These are phyloP conservation scores for Amblyjoppa proteus DNA, from an alignment of 2,888 invertebrate genomes.

Conservation along the genomic window DNA sequence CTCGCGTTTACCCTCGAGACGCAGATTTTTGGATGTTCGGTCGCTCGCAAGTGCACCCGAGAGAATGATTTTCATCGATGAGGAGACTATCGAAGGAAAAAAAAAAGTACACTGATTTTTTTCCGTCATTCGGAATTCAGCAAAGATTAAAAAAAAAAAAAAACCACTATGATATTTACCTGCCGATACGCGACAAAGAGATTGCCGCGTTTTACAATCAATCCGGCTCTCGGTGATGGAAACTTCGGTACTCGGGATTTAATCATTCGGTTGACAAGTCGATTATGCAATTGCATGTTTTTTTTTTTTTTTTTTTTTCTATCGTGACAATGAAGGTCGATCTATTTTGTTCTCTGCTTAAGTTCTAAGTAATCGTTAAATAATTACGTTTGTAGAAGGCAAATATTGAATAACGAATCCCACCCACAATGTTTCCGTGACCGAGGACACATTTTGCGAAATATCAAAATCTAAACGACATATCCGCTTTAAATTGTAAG, in stretches of 20 bases:
- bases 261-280: background rate
- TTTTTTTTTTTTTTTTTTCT: background rate
- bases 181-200: slow-evolving; percentile 57
- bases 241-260: slow-evolving; percentile 33
- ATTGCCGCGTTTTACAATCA: slow-evolving; percentile 70
- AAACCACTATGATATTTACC: slow-evolving; percentile 42
- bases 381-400: slow-evolving; percentile 29
- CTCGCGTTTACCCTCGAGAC: slow-evolving; percentile 7
- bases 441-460: slow-evolving; percentile 46
- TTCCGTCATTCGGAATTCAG: slow-evolving; percentile 38
- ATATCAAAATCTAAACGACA: slow-evolving; percentile 63
- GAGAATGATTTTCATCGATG: slow-evolving; percentile 32
- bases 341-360: background rate
- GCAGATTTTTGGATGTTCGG: slow-evolving; percentile 7
- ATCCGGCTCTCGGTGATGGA: slow-evolving; percentile 58
- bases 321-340: background rate
- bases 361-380: background rate
- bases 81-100: slow-evolving; percentile 14
- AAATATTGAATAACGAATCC: background rate
- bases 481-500: slow-evolving; percentile 65
- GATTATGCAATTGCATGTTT: background rate
- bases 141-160: background rate
- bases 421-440: slow-evolving; percentile 40
- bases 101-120: slow-evolving; percentile 23
- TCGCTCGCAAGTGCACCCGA: slow-evolving; percentile 5